These are phyloP conservation scores for Chloroceryle amazona DNA, from an alignment of 2,797 vertebrate genomes.

Conservation along the genomic window DNA sequence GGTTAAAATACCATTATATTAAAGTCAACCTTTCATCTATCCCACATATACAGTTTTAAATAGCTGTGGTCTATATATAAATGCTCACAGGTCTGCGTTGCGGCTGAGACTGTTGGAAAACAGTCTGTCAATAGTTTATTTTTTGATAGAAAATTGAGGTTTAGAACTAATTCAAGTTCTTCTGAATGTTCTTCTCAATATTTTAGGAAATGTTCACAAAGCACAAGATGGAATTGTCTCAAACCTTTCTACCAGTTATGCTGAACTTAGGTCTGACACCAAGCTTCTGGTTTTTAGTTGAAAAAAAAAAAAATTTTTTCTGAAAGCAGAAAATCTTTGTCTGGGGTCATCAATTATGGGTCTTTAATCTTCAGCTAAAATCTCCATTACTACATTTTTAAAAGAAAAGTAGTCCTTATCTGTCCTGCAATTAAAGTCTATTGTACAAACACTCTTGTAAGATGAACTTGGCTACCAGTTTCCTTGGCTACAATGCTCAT, in stretches of 20 bases:
- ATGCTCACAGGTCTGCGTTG: not conserved
- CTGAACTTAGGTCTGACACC: not conserved
- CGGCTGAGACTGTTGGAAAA: constrained; percentile 20
- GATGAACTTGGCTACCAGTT: not conserved
- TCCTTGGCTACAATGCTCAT: not conserved
- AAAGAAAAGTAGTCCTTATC: not conserved
- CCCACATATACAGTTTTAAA: not conserved
- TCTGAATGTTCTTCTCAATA: not conserved
- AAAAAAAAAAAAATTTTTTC: not conserved
- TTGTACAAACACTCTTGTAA: not conserved
- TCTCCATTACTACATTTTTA: not conserved
- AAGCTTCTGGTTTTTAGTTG: not conserved
- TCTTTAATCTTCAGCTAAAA: not conserved
- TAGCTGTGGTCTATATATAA: constrained; percentile 1
- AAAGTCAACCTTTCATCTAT: constrained; percentile 34
- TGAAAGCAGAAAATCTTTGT: not conserved
- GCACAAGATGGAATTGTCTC: not conserved
- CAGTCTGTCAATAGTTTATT: not conserved
- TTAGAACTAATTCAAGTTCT: not conserved
- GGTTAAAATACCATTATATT: constrained; percentile 38
- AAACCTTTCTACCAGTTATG: not conserved
- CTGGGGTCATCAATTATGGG: not conserved
- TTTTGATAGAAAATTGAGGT: not conserved
- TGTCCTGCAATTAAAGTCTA: not conserved
- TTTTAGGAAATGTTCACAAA: not conserved